Evolutionary conservation across 2,888 invertebrate genomes (phyloP).

Genomic region (Idaea biselata): DNA sequence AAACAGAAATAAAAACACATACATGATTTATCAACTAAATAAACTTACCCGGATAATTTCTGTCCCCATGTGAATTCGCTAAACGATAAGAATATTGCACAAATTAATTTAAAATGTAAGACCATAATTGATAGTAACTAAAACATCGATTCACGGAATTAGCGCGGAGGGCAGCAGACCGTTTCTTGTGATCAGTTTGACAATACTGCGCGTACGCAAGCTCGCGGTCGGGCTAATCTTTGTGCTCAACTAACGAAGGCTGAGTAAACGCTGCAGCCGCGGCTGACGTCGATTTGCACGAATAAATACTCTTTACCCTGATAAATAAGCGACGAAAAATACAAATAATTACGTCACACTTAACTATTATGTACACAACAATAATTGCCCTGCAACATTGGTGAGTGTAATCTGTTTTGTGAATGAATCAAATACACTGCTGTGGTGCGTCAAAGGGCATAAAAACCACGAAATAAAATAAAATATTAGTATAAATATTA

Average conservation of each 20-base stretch:
- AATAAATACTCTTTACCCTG: conserved; percentile 6
- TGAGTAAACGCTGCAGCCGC: conserved; percentile 49
- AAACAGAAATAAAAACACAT: not conserved
- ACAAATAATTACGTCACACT: conserved; percentile 7
- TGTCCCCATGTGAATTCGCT: conserved; percentile 51
- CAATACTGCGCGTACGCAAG: conserved; percentile 58
- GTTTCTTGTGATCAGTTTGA: conserved; percentile 59
- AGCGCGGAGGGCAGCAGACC: conserved; percentile 54
- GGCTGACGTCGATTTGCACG: conserved; percentile 29
- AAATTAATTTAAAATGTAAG: conserved; percentile 49
- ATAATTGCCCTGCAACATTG: not conserved
- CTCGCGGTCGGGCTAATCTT: conserved; percentile 30
- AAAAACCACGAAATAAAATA: not conserved
- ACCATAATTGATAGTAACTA: conserved; percentile 53
- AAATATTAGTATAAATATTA: not conserved
- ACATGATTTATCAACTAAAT: conserved; percentile 7
- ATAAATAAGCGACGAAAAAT: not conserved
- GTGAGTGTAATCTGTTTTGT: conserved; percentile 1
- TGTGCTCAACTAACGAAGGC: conserved; percentile 49
- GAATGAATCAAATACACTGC: not conserved
- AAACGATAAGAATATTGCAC: conserved; percentile 40
- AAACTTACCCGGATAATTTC: conserved; percentile 56
- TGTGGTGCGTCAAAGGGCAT: not conserved
- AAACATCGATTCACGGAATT: conserved; percentile 51
- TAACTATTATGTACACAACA: not conserved